Evolutionary conservation across 2,113 vertebrate species (phyloP).

Genomic region (Channa maculata): DNA sequence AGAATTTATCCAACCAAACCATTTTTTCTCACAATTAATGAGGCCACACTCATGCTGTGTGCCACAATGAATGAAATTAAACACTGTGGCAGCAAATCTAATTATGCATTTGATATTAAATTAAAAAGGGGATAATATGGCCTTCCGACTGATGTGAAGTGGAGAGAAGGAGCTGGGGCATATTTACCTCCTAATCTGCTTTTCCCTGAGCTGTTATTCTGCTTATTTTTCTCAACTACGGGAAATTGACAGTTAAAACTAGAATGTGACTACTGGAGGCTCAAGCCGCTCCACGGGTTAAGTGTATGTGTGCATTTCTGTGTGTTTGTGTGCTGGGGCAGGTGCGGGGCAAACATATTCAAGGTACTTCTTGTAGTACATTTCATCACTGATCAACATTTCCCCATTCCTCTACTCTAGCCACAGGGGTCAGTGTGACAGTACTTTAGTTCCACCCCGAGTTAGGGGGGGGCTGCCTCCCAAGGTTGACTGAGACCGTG

Average conservation of each 20-base stretch:
- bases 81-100: slow-evolving; percentile 88
- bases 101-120: slow-evolving; percentile 89
- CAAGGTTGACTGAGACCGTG: slow-evolving; percentile 69
- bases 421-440: slow-evolving; percentile 71
- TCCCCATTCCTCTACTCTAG: slow-evolving; percentile 56
- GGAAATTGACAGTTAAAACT: slow-evolving; percentile 56
- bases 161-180: slow-evolving; percentile 47
- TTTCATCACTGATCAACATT: slow-evolving; percentile 57
- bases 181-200: slow-evolving; percentile 67
- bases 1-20: slow-evolving; percentile 87
- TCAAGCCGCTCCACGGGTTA: background rate
- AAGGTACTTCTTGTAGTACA: slow-evolving; percentile 30
- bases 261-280: slow-evolving; percentile 30
- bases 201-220: slow-evolving; percentile 47
- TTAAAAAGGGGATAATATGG: slow-evolving; percentile 88
- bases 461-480: slow-evolving; percentile 30
- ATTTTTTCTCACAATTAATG: slow-evolving; percentile 91
- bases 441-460: slow-evolving; percentile 45
- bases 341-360: background rate
- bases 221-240: slow-evolving; percentile 53
- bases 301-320: slow-evolving; percentile 4
- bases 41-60: slow-evolving; percentile 86
- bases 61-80: slow-evolving; percentile 88
- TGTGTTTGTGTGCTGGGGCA: slow-evolving; percentile 31
- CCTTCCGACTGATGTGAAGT: slow-evolving; percentile 73